Base-by-base conservation (phyloP, 2,888 invertebrate genomes). In the Lasioglossum lativentre region DNA sequence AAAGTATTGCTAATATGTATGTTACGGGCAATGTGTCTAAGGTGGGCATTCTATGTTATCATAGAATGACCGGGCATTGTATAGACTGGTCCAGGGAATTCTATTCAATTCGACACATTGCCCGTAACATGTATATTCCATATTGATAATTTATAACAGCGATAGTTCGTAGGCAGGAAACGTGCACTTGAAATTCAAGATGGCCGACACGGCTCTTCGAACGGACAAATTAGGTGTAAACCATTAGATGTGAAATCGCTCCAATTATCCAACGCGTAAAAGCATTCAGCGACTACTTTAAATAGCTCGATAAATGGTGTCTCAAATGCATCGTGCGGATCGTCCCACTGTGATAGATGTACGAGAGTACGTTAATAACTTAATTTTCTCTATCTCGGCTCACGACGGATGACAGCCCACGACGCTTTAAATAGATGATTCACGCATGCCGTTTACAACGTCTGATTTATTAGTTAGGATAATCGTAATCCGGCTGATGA, bases 381-480 rank as follows among this genome's bases (percentile, higher is more conserved):
- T 68, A 82, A 82, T 40, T 82, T n/a, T 66, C 34, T 40, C 19
- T 19, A 6, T 16, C 40, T 8, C 34, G 66, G 16, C 52, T n/a
- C 73, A 80, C 66, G 66, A 30, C 59, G 27, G 59, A 59, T 59
- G 27, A 59, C 59, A 14, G 59, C 59, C 59, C 27, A 59, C 59
- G 59, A n/a, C 12, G 12, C 59, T 63, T 72, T 40, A 71, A 81
- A 16, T 23, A 14, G 30, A 6, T n/a, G 59, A 82, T 68, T 73
- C 59, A 34, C 52, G 38, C 59, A 14, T 45, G 42, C 34, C 76
- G 66, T 34, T 45, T 68, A 56, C 52, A 66, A 30, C 19, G 23
- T 27, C 16, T 42, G 63, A 68, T 34, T 72, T 47, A 19, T 52
- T 68, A 68, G 38, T 47, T 38, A 70, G 38, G n/a, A 16, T 30